Evolutionary conservation across 2,888 invertebrate genomes (phyloP).

Genomic region (Drosophila greeni): DNA sequence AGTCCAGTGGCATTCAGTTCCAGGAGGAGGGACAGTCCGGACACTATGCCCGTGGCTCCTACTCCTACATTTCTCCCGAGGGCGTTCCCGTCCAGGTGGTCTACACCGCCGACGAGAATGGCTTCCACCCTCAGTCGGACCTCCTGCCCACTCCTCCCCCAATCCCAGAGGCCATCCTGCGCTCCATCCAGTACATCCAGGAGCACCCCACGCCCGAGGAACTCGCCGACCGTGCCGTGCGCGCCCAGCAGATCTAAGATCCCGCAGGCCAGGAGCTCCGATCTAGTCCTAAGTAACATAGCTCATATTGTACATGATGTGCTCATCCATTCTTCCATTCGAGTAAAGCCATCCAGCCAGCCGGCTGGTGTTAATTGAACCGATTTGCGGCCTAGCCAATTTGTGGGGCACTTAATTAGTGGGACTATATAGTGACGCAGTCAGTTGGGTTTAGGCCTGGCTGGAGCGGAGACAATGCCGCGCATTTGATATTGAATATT

Average conservation of each 20-base stretch:
- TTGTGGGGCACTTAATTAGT: conserved; percentile 50
- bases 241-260: conserved; percentile 55
- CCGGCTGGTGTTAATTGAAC: conserved; percentile 44
- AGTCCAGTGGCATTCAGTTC: conserved; percentile 81
- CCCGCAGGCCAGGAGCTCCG: background rate
- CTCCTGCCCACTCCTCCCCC: conserved; percentile 75
- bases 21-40: conserved; percentile 81
- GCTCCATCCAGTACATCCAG: conserved; percentile 62
- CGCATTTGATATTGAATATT: conserved; percentile 38
- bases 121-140: conserved; percentile 74
- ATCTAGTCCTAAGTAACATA: conserved; percentile 19
- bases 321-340: conserved; percentile 20
- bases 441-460: conserved; percentile 2
- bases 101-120: conserved; percentile 73
- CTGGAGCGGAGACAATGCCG: conserved; percentile 30
- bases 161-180: conserved; percentile 69
- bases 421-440: conserved; percentile 26
- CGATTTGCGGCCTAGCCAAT: conserved; percentile 48
- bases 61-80: conserved; percentile 70
- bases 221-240: conserved; percentile 61
- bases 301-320: conserved; percentile 14
- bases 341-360: conserved; percentile 43
- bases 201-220: conserved; percentile 75
- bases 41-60: conserved; percentile 77
- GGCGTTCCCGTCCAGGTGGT: conserved; percentile 62